Percentiles rank a stretch among this genome's conserved stretches.
These are phyloP conservation scores for Pristionchus maxplancki DNA, from an alignment of 2,888 invertebrate genomes.

Conservation along the genomic window DNA sequence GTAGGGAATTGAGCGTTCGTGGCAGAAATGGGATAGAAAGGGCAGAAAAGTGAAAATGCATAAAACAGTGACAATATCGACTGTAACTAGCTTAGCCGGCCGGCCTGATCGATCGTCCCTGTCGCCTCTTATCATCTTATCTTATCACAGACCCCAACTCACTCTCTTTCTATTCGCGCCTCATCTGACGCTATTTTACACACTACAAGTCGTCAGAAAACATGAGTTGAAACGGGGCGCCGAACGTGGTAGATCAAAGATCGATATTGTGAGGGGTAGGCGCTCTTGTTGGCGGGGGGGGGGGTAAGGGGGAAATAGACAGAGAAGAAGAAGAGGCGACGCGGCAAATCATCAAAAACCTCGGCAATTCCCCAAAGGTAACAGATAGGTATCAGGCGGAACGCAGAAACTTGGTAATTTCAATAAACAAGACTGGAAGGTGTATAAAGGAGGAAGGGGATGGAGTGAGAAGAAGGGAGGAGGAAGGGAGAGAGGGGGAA, in stretches of 20 bases:
- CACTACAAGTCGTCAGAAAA: background rate
- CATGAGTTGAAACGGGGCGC: background rate
- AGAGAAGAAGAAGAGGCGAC: background rate
- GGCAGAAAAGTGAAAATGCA: no score
- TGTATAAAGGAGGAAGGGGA: background rate
- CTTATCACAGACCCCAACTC: background rate
- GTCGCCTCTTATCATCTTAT: slow-evolving; percentile 11
- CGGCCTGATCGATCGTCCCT: background rate
- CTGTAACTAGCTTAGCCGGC: slow-evolving; percentile 1
- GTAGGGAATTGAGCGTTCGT: no score
- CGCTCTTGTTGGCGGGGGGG: background rate
- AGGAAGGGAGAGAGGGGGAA: background rate
- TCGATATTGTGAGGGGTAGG: background rate
- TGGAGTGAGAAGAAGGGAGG: background rate
- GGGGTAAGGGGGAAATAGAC: background rate
- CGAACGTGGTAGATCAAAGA: background rate
- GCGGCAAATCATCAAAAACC: background rate
- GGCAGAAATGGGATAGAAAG: no score
- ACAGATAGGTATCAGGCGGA: background rate
- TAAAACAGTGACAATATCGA: no score
- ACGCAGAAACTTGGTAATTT: background rate
- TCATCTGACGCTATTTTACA: slow-evolving; percentile 37
- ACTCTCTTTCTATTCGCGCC: background rate
- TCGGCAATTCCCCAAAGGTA: background rate
- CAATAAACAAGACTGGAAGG: slow-evolving; percentile 20